phyloP scores from a whole-genome alignment of 2,113 vertebrate species.

The Misgurnus mizolepis region DNA sequence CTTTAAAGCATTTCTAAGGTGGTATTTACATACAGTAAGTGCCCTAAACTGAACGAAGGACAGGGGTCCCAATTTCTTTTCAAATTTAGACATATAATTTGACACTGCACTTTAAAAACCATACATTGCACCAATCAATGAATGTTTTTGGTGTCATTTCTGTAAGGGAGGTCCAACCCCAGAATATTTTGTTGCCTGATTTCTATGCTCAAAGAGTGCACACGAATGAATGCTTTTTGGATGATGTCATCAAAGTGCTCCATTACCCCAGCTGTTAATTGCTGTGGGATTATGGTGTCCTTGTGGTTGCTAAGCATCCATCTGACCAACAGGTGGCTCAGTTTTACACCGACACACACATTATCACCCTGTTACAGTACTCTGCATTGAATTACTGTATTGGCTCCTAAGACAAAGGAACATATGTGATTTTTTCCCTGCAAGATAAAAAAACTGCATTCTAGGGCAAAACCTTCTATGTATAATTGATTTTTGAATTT shows the following conservation, averaged over 20 bases:
- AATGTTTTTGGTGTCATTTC: too few species aligned
- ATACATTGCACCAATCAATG: too few species aligned
- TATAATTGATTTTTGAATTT: too few species aligned
- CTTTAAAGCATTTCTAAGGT: too few species aligned
- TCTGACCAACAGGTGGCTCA: conserved; percentile 54
- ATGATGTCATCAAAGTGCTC: conserved; percentile 1
- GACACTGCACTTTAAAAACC: too few species aligned
- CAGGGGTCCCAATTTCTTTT: too few species aligned
- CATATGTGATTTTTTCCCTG: neutral
- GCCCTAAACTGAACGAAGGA: too few species aligned
- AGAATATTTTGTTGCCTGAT: neutral
- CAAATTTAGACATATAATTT: too few species aligned
- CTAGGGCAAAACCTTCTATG: neutral
- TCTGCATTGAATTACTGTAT: conserved; percentile 28
- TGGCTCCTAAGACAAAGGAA: neutral
- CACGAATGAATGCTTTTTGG: neutral
- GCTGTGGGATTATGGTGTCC: conserved; percentile 33
- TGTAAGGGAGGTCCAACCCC: neutral
- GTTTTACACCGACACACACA: conserved; percentile 33
- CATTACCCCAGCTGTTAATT: conserved; percentile 29
- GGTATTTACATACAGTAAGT: too few species aligned
- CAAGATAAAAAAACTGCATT: neutral
- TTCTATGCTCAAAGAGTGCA: neutral
- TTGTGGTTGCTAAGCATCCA: conserved; percentile 44
- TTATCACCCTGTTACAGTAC: conserved; percentile 37